Evolutionary conservation across 2,888 invertebrate genomes (phyloP).

Genomic region (Eueremaeus valkanovi): DNA sequence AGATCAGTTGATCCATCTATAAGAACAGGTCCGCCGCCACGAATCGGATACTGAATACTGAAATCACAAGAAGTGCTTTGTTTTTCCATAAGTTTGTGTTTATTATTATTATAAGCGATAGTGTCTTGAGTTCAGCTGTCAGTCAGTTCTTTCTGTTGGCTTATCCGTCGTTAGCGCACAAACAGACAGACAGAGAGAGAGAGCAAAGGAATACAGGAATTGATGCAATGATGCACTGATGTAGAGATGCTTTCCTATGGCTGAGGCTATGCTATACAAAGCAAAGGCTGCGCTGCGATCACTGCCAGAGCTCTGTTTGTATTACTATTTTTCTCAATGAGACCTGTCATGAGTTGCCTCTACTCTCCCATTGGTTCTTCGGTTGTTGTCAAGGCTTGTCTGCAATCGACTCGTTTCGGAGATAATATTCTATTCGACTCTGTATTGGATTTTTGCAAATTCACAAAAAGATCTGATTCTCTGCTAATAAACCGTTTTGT

Average conservation of each 20-base stretch:
- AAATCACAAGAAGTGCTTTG: conserved; percentile 28
- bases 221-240: conserved; percentile 29
- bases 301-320: not conserved
- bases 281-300: conserved; percentile 21
- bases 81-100: not conserved
- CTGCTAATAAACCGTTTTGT: no score
- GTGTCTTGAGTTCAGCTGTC: not conserved
- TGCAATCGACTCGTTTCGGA: not conserved
- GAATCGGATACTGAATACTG: conserved; percentile 23
- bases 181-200: not conserved
- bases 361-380: conserved; percentile 29
- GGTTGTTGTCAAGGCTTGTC: conserved; percentile 33
- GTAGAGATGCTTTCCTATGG: no score
- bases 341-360: conserved; percentile 27
- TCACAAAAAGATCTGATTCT: no score
- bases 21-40: conserved; percentile 31
- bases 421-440: not conserved
- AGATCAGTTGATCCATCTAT: conserved; percentile 26
- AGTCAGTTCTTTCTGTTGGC: not conserved
- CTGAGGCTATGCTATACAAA: not conserved
- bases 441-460: not conserved
- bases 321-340: conserved; percentile 14
- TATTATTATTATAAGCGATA: not conserved
- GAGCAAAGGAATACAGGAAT: not conserved
- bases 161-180: not conserved